Base-by-base conservation (phyloP, 2,797 vertebrate genomes). In the Enteromius anoplus region DNA sequence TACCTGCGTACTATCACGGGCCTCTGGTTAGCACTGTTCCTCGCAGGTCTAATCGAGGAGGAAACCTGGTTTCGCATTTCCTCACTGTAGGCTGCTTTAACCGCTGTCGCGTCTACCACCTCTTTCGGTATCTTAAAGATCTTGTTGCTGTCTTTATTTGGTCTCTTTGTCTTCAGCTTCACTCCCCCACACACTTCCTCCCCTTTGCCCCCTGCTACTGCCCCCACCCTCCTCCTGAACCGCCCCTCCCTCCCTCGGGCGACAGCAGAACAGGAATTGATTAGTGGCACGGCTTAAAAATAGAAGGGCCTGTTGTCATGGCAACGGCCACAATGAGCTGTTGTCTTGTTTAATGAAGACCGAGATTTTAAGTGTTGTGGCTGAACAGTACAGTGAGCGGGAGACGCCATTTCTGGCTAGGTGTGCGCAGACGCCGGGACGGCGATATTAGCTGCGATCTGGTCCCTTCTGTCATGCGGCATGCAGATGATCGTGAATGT, bases 231-330 rank as follows among this genome's bases (percentile, higher is more conserved):
- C 79, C 85, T 85, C 86, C 88, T 85, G 85, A 88, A 85, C 85
- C 75, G 66, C 85, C 88, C 89, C 90, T 88, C 92, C 93, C 92
- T 92, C 87, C 88, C 88, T 86, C 84, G 69, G 93, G 94, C 93
- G 90, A 94, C 93, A 93, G 92, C 91, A 93, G 91, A 95, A 89
- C 92, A 93, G 91, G 93, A 94, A 95, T 95, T 95, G 94, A 95
- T 95, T 95, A 95, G 94, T 93, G 90, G 93, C 91, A 92, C 73
- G 65, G 93, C 93, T 93, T 94, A 95, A 95, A 95, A 95, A 95
- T 95, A 95, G 95, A 94, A 88, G 89, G 88, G 92, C 91, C 85
- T 86, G 93, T 95, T 93, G 93, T 95, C 94, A 95, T 94, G 89
- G 93, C 91, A 93, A 95, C 94, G 87, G 88, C 91, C 92, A 94